phyloP scores from a whole-genome alignment of 2,113 vertebrate genomes.

The Rhinichthys klamathensis region DNA sequence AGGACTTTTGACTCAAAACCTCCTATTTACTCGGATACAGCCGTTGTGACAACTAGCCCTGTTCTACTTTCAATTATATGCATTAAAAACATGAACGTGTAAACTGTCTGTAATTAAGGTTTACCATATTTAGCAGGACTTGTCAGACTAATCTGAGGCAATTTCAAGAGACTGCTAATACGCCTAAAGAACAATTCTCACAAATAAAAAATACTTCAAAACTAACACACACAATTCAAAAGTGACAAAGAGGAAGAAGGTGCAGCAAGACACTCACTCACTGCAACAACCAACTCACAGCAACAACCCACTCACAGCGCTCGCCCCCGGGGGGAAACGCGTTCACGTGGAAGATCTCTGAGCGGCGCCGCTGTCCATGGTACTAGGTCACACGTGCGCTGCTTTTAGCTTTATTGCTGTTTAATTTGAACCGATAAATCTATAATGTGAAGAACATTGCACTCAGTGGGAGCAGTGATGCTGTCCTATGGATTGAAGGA shows the following conservation, averaged over 20 bases:
- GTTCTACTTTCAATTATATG: background rate
- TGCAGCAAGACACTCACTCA: background rate
- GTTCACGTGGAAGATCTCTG: conserved; percentile 1
- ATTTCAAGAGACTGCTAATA: background rate
- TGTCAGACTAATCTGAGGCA: background rate
- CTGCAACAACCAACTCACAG: no score
- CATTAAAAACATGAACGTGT: background rate
- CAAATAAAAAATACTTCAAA: background rate
- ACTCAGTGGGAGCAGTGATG: no score
- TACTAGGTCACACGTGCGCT: conserved; percentile 65
- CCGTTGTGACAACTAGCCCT: background rate
- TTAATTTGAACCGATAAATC: conserved; percentile 50
- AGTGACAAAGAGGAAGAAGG: background rate
- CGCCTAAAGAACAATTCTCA: background rate
- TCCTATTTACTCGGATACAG: background rate
- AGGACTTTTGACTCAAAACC: background rate
- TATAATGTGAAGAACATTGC: no score
- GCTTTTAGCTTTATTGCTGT: conserved; percentile 58
- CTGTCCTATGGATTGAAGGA: no score
- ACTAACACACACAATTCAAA: background rate
- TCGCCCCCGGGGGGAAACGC: background rate
- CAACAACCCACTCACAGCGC: background rate
- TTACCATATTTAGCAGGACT: background rate
- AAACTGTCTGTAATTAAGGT: background rate
- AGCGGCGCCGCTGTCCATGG: conserved; percentile 69